Evolutionary conservation across 2,113 vertebrate species (phyloP), one percentile per base, ranked within the genome.

Genomic region (Anas platyrhynchos): DNA sequence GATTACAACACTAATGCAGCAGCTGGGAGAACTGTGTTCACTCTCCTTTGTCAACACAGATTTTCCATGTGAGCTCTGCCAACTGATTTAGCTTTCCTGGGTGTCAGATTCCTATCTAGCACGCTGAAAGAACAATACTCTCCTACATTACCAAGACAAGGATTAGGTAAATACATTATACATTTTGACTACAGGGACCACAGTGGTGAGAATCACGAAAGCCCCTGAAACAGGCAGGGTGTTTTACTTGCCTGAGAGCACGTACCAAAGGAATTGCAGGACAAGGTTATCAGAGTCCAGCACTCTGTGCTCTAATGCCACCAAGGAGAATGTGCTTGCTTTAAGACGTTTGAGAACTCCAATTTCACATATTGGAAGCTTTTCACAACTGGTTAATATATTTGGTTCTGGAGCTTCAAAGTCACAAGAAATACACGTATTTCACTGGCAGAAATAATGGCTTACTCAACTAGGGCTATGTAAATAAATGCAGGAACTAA

Each of bases 11-110:
- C 48, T 34, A 32, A 36, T 21, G n/a, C 79, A 48, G 84, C 84
- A 91, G 84, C 88, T 91, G 93, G 79, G 59, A 89, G 52, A 87
- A 74, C 78, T 80, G 31, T 21, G 48, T 66, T 83, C 86, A 13
- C 78, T 54, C 63, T 41, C 62, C 44, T 95, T 75, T 92, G 83
- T 79, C 68, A 93, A 74, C 52, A 50, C 73, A 62, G 46, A 80
- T 38, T 69, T 50, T 50, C 56, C 83, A 34, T 29, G 38, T 12
- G 27, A 80, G 58, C 46, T 56, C 63, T 90, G 94, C 68, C 78
- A 93, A 87, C 52, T 29, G 38, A 44, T 65, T 55, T 43, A 75
- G 83, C 78, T 80, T 71, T 71, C 63, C 87, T 80, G 63, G 16
- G 68, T 61, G 68, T 84, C 91, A 76, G 62, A 87, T 88, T 80